Evolutionary conservation across 2,888 invertebrate genomes (phyloP).

Genomic region (Tinea semifulvella): DNA sequence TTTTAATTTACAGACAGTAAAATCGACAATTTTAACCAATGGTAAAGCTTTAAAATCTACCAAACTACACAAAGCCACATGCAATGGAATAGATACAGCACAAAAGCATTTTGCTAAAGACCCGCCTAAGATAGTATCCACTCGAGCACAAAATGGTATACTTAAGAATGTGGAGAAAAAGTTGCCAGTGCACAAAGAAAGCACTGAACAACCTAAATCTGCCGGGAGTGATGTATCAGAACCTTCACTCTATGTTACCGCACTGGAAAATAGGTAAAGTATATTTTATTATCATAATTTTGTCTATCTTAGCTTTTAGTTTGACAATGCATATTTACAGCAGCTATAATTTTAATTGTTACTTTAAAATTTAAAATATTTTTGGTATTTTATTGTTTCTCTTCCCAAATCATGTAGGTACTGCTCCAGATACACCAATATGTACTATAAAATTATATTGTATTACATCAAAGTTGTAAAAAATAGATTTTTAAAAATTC

Average conservation of each 20-base stretch:
- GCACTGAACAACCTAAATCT: conserved; percentile 45
- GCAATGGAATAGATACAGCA: conserved; percentile 46
- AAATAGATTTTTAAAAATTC: too few relatives aligned
- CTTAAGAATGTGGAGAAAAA: conserved; percentile 51
- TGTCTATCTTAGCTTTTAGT: background rate
- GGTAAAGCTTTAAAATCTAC: conserved; percentile 57
- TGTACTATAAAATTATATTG: too few relatives aligned
- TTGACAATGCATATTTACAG: too few relatives aligned
- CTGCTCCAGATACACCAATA: too few relatives aligned
- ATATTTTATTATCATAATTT: background rate
- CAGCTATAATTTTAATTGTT: too few relatives aligned
- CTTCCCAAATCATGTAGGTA: too few relatives aligned
- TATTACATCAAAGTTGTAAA: too few relatives aligned
- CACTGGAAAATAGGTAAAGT: conserved; percentile 74
- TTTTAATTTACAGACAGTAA: conserved; percentile 6
- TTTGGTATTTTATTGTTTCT: too few relatives aligned
- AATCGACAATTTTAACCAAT: conserved; percentile 29
- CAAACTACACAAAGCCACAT: conserved; percentile 44
- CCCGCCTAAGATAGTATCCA: conserved; percentile 38
- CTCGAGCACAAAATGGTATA: conserved; percentile 49
- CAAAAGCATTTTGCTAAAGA: conserved; percentile 52
- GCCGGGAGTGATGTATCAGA: conserved; percentile 75
- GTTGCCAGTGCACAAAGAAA: conserved; percentile 31
- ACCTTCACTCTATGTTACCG: conserved; percentile 80
- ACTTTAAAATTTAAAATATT: too few relatives aligned